Base-by-base conservation (phyloP, 2,888 invertebrate species). In the Coremacera marginata region DNA sequence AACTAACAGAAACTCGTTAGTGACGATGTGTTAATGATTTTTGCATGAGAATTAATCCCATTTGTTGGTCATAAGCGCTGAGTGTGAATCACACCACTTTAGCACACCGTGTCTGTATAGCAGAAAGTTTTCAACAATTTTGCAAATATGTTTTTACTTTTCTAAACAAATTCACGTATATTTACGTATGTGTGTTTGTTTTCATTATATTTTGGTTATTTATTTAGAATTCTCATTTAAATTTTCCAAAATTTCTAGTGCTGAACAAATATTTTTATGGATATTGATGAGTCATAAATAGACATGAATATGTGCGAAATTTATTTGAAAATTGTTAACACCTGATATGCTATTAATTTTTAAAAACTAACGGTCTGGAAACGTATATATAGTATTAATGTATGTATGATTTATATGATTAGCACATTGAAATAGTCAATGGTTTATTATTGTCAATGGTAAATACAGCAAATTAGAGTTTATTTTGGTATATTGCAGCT, bases 1-100 rank as follows among this genome's bases (percentile, higher is more conserved):
- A 70, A 31, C n/a, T 16, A 52, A 70, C 52, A n/a, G 70, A 22
- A 70, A 55, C 55, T 55, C 70, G 31, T 70, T 55, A 70, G 52
- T 55, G 34, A 34, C 52, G 55, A 70, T 14, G 70, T 55, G 51
- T 68, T 51, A 68, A 68, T 49, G 49, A 44, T 44, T 60, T 60
- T 14, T 60, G 27, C 60, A 60, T 19, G 19, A 2, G 14, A 27
- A 8, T 60, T 5, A 27, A 25, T 60, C 2, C 19, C 44, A 44
- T 44, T 22, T 55, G 27, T 3, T 27, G 25, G 63, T 34, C 34
- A 63, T 14, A 14, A 27, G 22, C 27, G 49, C 22, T 49, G 34
- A 5, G 22, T 34, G 16, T 22, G 25, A 44, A 16, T 67, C n/a
- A 27, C 44, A 44, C 7, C 27, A 22, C 9, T 25, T 1, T n/a